Evolutionary conservation across 1,140 invertebrate genomes (phyloP).

Genomic region (Sesamia nonagrioides): DNA sequence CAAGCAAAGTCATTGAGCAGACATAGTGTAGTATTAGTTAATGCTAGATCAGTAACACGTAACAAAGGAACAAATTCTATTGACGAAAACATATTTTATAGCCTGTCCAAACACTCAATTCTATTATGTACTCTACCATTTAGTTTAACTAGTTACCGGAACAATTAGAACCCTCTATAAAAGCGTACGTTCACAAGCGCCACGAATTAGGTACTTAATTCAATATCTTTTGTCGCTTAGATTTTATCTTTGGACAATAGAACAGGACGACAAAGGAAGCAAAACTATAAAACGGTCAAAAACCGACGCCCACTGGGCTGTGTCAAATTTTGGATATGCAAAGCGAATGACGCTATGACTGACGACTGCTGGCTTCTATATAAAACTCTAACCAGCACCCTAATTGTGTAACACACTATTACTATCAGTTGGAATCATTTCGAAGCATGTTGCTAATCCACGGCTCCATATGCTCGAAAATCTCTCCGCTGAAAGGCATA

Average conservation of each 20-base stretch:
- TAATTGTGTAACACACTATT: too few relatives aligned
- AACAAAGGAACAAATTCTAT: not conserved
- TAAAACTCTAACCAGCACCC: not conserved
- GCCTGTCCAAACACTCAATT: not conserved
- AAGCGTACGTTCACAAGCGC: conserved; percentile 23
- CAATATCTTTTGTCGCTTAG: conserved; percentile 46
- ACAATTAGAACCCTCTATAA: conserved; percentile 2
- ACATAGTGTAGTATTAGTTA: too few relatives aligned
- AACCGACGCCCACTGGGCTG: conserved; percentile 38
- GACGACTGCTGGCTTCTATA: not conserved
- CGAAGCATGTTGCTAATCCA: too few relatives aligned
- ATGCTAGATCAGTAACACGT: not conserved
- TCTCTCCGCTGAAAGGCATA: too few relatives aligned
- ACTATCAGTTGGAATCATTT: too few relatives aligned
- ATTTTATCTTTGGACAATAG: conserved; percentile 46
- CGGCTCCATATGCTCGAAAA: too few relatives aligned
- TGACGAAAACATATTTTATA: conserved; percentile 10
- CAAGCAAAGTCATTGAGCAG: not conserved
- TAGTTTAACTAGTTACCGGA: conserved; percentile 15
- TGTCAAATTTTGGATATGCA: conserved; percentile 44
- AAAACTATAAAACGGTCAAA: conserved; percentile 54
- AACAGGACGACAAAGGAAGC: conserved; percentile 41
- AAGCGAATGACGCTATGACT: conserved; percentile 22
- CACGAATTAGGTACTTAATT: conserved; percentile 43
- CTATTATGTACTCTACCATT: not conserved